phyloP scores from a whole-genome alignment of 2,888 invertebrate species.

The Dichetophora obliterata region DNA sequence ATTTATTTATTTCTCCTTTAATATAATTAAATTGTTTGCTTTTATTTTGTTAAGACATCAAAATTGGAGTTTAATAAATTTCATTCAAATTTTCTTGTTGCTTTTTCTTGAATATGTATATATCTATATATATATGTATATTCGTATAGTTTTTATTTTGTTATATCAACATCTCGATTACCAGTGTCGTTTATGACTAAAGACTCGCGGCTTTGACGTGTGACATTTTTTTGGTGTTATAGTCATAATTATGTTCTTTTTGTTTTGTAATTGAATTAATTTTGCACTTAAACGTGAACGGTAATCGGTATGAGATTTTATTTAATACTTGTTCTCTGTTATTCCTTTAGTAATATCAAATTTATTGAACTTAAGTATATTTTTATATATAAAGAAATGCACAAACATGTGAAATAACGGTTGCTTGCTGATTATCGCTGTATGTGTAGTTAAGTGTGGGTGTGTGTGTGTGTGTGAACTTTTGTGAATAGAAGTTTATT shows the following conservation, averaged over 20 bases:
- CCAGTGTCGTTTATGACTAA: too few species aligned
- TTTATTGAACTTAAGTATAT: background rate
- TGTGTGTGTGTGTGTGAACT: slow-evolving; percentile 1
- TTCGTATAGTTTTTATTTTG: background rate
- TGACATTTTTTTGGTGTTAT: too few species aligned
- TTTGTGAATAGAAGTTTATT: background rate
- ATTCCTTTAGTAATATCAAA: slow-evolving; percentile 1
- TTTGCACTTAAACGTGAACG: background rate
- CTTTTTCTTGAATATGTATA: slow-evolving; percentile 10
- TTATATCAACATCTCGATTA: background rate
- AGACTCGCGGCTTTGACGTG: too few species aligned
- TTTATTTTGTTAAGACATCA: slow-evolving; percentile 51
- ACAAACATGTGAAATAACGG: slow-evolving; percentile 3
- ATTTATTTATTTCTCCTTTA: slow-evolving; percentile 39
- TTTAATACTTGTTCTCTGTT: slow-evolving; percentile 25
- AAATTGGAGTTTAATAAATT: slow-evolving; percentile 58
- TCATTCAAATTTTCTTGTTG: slow-evolving; percentile 28
- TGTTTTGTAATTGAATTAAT: too few species aligned
- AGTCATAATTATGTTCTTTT: too few species aligned
- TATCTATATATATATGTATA: background rate
- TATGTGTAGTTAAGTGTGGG: background rate
- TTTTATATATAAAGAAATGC: slow-evolving; percentile 21
- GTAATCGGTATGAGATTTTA: slow-evolving; percentile 34
- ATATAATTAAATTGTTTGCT: slow-evolving; percentile 41
- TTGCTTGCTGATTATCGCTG: slow-evolving; percentile 24